Conservation (phyloP, 92 coral and sea anemone species). For the Paragorgia papillata region DNA sequence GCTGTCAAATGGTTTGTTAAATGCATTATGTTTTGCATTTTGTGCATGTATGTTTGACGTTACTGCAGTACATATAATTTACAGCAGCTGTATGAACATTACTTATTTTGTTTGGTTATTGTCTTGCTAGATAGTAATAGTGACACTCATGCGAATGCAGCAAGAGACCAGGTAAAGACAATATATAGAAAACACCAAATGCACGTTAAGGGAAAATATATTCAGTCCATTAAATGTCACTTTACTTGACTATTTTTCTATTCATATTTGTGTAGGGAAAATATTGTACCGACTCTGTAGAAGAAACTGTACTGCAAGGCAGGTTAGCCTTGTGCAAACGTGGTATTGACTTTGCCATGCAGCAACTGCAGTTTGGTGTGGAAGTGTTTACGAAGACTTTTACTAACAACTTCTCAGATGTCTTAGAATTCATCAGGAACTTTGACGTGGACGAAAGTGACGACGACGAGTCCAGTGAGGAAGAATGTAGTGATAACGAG, state of each 20-base stretch:
- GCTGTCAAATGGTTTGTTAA: conserved; percentile 7
- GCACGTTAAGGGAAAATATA: no score
- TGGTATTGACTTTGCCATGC: conserved; percentile 67
- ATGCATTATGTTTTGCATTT: neutral
- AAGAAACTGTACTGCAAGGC: conserved; percentile 49
- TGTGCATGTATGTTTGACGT: no score
- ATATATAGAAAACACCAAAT: no score
- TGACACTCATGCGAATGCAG: no score
- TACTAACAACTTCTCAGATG: conserved; percentile 29
- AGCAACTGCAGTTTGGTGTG: conserved; percentile 58
- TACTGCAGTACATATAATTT: no score
- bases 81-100: neutral
- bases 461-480: conserved; percentile 7
- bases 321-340: conserved; percentile 55
- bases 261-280: conserved; percentile 12
- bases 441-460: conserved; percentile 6
- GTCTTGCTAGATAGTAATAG: no score
- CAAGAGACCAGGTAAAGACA: no score
- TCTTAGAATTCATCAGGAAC: conserved; percentile 21
- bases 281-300: conserved; percentile 47
- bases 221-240: neutral
- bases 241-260: neutral
- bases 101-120: no score
- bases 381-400: conserved; percentile 55
- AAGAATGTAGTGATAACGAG: conserved; percentile 4